Conservation (phyloP, 1,140 invertebrate species). For the Neocloeon triangulifer region DNA sequence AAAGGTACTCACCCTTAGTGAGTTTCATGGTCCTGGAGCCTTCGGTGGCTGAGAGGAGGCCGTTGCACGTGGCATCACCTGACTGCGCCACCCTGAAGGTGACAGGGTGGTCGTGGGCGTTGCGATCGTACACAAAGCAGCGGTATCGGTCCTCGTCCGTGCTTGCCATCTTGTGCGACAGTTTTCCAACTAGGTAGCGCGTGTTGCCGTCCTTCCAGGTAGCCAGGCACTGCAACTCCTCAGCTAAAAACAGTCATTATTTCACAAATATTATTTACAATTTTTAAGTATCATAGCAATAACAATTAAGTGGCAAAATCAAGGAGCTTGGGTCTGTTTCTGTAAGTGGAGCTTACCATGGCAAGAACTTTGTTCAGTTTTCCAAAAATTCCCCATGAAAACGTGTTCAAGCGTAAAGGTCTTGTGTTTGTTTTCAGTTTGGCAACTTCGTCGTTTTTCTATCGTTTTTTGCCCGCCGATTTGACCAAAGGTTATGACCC, state of each 20-base stretch:
- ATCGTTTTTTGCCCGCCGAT: too few species aligned
- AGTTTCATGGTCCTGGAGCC: slow-evolving; percentile 52
- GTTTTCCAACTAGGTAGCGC: slow-evolving; percentile 55
- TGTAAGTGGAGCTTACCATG: not conserved
- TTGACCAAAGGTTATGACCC: too few species aligned
- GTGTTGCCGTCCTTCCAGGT: slow-evolving; percentile 77
- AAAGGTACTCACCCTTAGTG: slow-evolving; percentile 28
- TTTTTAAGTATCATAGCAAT: slow-evolving; percentile 1
- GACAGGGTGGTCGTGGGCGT: slow-evolving; percentile 14
- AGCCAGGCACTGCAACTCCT: slow-evolving; percentile 64
- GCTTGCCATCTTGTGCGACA: slow-evolving; percentile 60
- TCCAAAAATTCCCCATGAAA: too few species aligned
- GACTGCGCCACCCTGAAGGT: slow-evolving; percentile 48
- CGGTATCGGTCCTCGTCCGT: slow-evolving; percentile 78
- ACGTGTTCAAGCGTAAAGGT: too few species aligned
- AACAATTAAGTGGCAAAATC: not conserved
- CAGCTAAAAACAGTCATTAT: slow-evolving; percentile 30
- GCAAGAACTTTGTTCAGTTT: too few species aligned
- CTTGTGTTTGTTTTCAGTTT: too few species aligned
- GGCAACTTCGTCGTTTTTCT: too few species aligned
- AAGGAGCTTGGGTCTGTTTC: not conserved
- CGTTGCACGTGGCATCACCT: slow-evolving; percentile 71
- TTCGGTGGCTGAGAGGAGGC: slow-evolving; percentile 53
- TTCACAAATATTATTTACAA: not conserved
- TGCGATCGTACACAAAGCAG: slow-evolving; percentile 67